Base-by-base conservation (phyloP, 2,888 invertebrate species). In the Macaria notata region DNA sequence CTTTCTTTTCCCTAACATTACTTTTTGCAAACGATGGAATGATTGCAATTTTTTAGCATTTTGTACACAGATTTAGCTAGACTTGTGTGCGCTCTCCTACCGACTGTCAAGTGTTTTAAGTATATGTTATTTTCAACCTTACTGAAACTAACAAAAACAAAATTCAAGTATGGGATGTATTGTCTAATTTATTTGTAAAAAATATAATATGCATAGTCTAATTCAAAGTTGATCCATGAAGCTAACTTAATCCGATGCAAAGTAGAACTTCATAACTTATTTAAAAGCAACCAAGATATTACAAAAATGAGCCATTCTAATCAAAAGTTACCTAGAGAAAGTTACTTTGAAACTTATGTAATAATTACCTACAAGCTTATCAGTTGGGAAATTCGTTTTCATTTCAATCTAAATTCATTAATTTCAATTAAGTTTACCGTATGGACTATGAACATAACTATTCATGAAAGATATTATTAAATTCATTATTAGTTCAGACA, bases 301-400 rank as follows among this genome's bases (percentile, higher is more conserved):
- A 45, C 51, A 38, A 38, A 51, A 44, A 2, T 7, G 33, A 36
- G 33, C 7, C 4, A 36, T 36, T 36, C 33, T 51, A 46, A 46
- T 52, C 39, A 39, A 30, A 52, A 52, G 39, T 45, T 52, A 46
- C 31, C 8, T 31, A 46, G 29, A 39, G 19, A 46, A 39, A 52
- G 30, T 36, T 50, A 31, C 38, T 52, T 39, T 46, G n/a, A 30
- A 31, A 31, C 39, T 46, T 45, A 51, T 38, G 39, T 52, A 45
- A 45, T 38, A 46, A 44, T 50, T 44, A 43, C n/a, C 6, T 4
- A n/a, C 8, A n/a, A 8, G 41, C 43, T 41, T 36, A 50, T 50
- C 44, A 50, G 50, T 44, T 44, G 19, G 43, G 36, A 36, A 44
- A 50, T 50, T 50, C 44, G 33, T 50, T 44, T 43, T 9, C 29